Evolutionary conservation across 2,113 vertebrate genomes (phyloP).

Genomic region (Sphyrna mokarran): DNA sequence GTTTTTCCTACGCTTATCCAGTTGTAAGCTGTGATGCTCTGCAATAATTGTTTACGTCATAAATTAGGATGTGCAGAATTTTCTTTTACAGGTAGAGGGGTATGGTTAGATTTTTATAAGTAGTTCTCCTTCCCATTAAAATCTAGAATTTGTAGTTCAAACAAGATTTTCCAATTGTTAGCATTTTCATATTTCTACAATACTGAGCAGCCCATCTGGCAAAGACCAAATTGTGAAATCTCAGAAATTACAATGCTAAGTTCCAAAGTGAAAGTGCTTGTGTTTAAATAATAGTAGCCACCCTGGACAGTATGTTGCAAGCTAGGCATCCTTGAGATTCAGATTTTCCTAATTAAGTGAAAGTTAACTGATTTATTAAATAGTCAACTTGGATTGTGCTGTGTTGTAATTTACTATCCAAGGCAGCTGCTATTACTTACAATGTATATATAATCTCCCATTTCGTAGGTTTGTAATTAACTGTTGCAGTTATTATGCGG

Average conservation of each 20-base stretch:
- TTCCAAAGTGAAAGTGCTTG: not conserved
- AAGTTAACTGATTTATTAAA: not conserved
- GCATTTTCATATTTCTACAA: not conserved
- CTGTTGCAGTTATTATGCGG: conserved; percentile 13
- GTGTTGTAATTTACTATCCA: conserved; percentile 11
- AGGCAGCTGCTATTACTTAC: conserved; percentile 9
- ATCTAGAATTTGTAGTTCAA: not conserved
- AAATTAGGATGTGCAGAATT: not conserved
- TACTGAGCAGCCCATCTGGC: not conserved
- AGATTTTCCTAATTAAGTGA: not conserved
- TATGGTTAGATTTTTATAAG: not conserved
- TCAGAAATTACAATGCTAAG: not conserved
- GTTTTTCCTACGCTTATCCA: not conserved
- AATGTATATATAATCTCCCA: conserved; percentile 18
- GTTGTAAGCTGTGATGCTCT: not conserved
- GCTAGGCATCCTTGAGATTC: not conserved
- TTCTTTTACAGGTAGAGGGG: not conserved
- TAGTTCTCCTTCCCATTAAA: not conserved
- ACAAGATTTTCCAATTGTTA: not conserved
- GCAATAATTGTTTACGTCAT: not conserved
- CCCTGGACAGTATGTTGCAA: not conserved
- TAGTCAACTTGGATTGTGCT: conserved; percentile 14
- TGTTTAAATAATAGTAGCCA: not conserved
- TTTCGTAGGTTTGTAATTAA: conserved; percentile 16
- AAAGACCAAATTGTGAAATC: not conserved